A percentile compares a stretch with the other conserved stretches of the same genome.
phyloP scores from a whole-genome alignment of 2,888 invertebrate genomes.

The Himalopsyche kuldschensis region DNA sequence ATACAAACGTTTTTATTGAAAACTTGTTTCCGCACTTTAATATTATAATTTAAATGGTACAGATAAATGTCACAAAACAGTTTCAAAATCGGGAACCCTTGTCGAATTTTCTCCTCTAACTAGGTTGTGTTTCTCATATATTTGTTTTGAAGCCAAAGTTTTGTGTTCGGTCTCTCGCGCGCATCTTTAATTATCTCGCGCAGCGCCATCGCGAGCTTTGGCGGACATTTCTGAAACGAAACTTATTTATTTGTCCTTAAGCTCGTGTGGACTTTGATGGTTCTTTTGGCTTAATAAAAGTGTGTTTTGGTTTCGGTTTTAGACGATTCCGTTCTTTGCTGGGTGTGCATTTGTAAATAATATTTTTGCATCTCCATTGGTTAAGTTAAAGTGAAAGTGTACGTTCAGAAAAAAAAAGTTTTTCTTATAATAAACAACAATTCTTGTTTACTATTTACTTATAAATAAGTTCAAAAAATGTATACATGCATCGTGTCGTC shows the following conservation, averaged over 20 bases:
- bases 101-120: conserved; percentile 13
- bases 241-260: not conserved
- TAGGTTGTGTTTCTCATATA: conserved; percentile 19
- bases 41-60: not conserved
- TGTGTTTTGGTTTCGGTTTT: not conserved
- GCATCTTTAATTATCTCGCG: conserved; percentile 31
- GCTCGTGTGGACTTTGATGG: not conserved
- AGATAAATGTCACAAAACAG: not conserved
- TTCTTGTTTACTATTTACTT: too few species aligned
- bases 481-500: too few species aligned
- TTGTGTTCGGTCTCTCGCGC: conserved; percentile 22
- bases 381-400: not conserved
- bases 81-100: not conserved
- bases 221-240: not conserved
- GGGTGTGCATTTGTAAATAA: not conserved
- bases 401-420: not conserved
- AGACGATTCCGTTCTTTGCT: not conserved
- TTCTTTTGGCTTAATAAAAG: not conserved
- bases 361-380: not conserved
- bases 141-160: conserved; percentile 36
- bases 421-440: too few species aligned
- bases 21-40: too few species aligned
- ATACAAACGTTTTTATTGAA: too few species aligned
- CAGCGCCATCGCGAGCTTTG: conserved; percentile 14
- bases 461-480: too few species aligned